phyloP scores from a whole-genome alignment of 2,113 vertebrate species.

The Himantopus leucocephalus region DNA sequence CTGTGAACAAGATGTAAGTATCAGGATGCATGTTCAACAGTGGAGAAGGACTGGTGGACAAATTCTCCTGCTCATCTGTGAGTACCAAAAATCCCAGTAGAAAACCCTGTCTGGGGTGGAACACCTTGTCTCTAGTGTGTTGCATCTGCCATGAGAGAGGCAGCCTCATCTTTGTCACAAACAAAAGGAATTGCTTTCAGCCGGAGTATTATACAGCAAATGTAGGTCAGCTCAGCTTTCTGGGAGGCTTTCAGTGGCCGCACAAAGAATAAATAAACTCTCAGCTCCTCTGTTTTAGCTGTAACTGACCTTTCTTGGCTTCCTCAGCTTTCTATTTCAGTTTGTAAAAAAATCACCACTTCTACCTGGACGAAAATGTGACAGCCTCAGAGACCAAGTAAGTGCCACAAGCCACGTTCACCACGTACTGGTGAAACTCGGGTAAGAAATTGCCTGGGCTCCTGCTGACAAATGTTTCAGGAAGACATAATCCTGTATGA shows the following conservation, averaged over 20 bases:
- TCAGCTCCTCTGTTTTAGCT: background rate
- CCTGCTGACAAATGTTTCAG: background rate
- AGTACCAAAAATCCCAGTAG: background rate
- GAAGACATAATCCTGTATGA: background rate
- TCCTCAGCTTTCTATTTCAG: background rate
- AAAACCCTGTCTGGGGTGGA: background rate
- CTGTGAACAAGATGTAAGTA: background rate
- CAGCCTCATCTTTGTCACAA: background rate
- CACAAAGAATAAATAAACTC: background rate
- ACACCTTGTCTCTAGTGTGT: background rate
- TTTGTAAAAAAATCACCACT: background rate
- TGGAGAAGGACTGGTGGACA: background rate
- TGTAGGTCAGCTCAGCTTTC: background rate
- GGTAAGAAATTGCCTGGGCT: background rate
- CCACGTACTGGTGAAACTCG: background rate
- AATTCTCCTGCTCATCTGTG: background rate
- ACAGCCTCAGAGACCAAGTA: background rate
- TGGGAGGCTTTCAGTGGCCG: background rate
- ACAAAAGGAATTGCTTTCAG: background rate
- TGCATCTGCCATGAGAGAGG: background rate
- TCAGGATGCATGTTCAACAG: background rate
- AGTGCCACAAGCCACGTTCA: fast-evolving
- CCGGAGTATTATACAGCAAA: background rate
- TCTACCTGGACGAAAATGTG: background rate
- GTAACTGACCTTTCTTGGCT: background rate